Conservation (phyloP, 2,113 vertebrate genomes). For the Connochaetes taurinus region DNA sequence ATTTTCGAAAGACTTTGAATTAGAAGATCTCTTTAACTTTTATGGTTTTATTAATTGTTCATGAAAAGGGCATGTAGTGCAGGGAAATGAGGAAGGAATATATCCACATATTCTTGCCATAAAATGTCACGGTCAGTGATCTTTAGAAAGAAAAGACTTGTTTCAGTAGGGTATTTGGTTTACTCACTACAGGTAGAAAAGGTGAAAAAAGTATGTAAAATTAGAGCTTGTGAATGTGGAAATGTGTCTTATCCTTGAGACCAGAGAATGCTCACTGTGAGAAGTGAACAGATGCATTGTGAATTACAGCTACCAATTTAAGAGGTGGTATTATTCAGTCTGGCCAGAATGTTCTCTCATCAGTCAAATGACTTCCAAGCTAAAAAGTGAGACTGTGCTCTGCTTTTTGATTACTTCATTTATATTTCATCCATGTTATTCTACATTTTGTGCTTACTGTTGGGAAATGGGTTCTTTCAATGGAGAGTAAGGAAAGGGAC, state of each 20-base stretch:
- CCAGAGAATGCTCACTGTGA: neutral
- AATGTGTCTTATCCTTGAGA: neutral
- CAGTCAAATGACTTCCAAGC: neutral
- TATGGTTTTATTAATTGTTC: neutral
- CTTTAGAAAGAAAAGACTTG: neutral
- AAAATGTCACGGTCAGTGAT: neutral
- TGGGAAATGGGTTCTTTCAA: neutral
- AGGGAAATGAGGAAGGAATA: neutral
- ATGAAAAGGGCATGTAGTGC: neutral
- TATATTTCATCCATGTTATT: neutral
- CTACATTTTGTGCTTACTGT: neutral
- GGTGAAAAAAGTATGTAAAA: neutral
- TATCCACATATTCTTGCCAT: neutral
- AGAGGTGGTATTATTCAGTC: neutral
- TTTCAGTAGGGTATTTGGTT: neutral
- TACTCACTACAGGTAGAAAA: neutral
- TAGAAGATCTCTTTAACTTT: neutral
- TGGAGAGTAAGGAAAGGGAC: neutral
- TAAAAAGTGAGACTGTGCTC: neutral
- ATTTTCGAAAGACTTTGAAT: neutral
- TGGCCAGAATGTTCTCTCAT: neutral
- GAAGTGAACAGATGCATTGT: neutral
- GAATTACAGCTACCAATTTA: neutral
- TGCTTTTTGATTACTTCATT: neutral
- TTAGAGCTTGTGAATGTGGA: neutral